Evolutionary conservation across 2,888 invertebrate species (phyloP).

Genomic region (Nasonovia ribisnigri): DNA sequence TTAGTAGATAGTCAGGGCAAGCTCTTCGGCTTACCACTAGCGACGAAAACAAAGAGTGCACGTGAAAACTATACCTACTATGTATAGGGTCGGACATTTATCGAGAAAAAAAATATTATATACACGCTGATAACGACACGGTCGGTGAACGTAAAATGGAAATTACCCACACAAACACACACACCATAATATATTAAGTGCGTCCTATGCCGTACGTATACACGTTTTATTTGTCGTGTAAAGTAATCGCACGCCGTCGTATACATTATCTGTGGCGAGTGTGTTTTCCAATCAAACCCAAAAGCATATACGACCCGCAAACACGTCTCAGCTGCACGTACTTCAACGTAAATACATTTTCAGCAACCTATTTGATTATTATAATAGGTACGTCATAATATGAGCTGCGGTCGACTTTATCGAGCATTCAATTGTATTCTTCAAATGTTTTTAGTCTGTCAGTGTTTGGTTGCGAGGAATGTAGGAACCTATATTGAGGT

Average conservation of each 20-base stretch:
- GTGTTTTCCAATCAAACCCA: neutral
- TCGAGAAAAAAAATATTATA: neutral
- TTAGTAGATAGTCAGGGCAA: neutral
- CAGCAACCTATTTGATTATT: neutral
- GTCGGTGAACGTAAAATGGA: neutral
- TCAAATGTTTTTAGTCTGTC: neutral
- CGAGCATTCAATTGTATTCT: neutral
- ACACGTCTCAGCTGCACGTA: neutral
- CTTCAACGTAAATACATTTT: neutral
- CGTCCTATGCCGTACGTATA: neutral
- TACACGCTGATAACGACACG: neutral
- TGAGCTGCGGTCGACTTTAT: too few species aligned
- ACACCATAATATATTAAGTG: neutral
- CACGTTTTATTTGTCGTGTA: neutral
- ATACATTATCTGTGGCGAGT: neutral
- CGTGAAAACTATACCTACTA: neutral
- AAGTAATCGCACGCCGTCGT: neutral
- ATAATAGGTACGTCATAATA: too few species aligned
- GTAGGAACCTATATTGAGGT: neutral
- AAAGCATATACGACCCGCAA: neutral
- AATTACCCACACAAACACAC: neutral
- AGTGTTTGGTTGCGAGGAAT: neutral
- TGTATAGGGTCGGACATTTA: neutral
- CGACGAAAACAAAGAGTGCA: neutral
- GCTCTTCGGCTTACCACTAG: neutral